A percentile compares a stretch with the other conserved stretches of the same genome.
Evolutionary conservation across 2,797 vertebrate species (phyloP).

Genomic region (Cyclura pinguis): DNA sequence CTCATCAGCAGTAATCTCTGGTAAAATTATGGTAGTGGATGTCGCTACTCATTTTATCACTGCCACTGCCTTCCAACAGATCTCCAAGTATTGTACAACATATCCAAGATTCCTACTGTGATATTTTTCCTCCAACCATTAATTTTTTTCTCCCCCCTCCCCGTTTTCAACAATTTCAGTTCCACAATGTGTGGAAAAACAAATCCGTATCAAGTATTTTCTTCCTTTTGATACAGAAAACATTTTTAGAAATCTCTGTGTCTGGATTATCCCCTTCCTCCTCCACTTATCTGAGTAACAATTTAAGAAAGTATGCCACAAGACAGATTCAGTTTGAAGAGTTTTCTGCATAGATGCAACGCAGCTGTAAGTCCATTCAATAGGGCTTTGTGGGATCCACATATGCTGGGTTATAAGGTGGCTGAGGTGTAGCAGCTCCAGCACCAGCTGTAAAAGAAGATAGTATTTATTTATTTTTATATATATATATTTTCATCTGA

Average conservation of each 20-base stretch:
- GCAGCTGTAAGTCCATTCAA: conserved; percentile 55
- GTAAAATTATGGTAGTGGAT: conserved; percentile 57
- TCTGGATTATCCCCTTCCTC: conserved; percentile 33
- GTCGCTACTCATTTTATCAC: conserved; percentile 22
- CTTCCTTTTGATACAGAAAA: not conserved
- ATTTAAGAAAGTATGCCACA: conserved; percentile 63
- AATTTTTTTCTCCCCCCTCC: not conserved
- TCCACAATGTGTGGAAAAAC: conserved; percentile 65
- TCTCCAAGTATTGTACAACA: conserved; percentile 57
- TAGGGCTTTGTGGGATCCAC: conserved; percentile 83
- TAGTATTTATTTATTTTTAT: not conserved
- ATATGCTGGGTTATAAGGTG: conserved; percentile 91
- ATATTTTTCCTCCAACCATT: conserved; percentile 21
- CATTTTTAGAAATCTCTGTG: conserved; percentile 18
- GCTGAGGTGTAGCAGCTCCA: conserved; percentile 79
- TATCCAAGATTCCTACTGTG: conserved; percentile 48
- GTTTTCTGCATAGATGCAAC: conserved; percentile 42
- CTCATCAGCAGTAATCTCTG: conserved; percentile 28
- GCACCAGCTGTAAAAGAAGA: conserved; percentile 73
- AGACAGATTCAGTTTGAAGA: conserved; percentile 40
- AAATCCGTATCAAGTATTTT: conserved; percentile 45
- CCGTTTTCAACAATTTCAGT: conserved; percentile 22
- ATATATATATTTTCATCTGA: not conserved
- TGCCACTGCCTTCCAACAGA: conserved; percentile 6
- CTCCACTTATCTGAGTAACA: conserved; percentile 25